A percentile compares a stretch with the other conserved stretches of the same genome.
Conservation (phyloP, 1,140 invertebrate genomes). For the Sitobion miscanthi region DNA sequence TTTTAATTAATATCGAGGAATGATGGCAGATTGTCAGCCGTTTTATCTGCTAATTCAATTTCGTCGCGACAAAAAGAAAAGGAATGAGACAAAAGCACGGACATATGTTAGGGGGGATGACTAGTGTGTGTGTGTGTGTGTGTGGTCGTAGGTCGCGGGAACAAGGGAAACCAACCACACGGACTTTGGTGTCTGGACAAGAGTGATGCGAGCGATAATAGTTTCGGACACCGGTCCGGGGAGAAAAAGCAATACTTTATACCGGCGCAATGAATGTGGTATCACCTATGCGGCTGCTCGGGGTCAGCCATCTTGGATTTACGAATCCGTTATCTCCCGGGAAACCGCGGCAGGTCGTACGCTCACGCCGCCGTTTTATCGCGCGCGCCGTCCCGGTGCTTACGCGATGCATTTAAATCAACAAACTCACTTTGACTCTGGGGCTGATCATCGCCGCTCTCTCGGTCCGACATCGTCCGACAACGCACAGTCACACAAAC, state of each 20-base stretch:
- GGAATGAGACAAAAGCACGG: background rate
- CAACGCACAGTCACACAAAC: slow-evolving; percentile 50
- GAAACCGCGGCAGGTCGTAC: background rate
- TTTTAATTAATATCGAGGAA: background rate
- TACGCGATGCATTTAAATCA: slow-evolving; percentile 1
- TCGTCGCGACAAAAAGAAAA: background rate
- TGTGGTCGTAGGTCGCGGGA: background rate
- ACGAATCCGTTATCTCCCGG: slow-evolving; percentile 47
- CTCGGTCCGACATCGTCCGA: slow-evolving; percentile 65
- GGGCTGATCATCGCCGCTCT: slow-evolving; percentile 65
- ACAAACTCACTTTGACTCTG: slow-evolving; percentile 63
- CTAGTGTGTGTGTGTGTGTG: background rate
- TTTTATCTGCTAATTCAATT: background rate
- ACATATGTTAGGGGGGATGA: background rate
- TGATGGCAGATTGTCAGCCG: no score
- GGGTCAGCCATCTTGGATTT: slow-evolving; percentile 50
- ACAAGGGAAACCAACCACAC: background rate
- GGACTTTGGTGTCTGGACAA: background rate
- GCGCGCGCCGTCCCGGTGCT: background rate
- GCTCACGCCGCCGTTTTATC: background rate
- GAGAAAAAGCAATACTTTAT: background rate
- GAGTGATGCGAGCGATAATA: background rate
- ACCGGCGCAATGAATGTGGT: background rate
- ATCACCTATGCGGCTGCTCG: background rate
- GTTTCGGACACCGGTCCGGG: background rate